phyloP scores from a whole-genome alignment of 1,140 invertebrate genomes.

The Atta colombica region DNA sequence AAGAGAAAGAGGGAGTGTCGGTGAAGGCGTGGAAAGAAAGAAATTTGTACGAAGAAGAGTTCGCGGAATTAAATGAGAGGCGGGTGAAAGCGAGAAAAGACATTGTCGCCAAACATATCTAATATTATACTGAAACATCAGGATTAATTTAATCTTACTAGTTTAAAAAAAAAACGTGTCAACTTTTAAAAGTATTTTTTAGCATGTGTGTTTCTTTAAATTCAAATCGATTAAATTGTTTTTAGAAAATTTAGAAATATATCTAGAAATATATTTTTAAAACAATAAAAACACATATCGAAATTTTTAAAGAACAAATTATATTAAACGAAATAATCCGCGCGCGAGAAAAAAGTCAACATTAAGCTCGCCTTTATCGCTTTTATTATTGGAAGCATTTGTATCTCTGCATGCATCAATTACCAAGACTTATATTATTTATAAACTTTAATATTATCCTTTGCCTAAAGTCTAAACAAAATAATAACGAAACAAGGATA shows the following conservation, averaged over 20 bases:
- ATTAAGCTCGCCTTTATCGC: background rate
- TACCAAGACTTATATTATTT: background rate
- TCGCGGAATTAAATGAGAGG: slow-evolving; percentile 20
- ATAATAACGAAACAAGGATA: background rate
- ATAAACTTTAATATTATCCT: too few relatives aligned
- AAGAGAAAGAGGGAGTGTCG: background rate
- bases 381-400: background rate
- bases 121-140: slow-evolving; percentile 46
- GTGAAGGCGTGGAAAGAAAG: background rate
- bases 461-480: background rate
- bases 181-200: slow-evolving; percentile 3
- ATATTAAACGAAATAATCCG: background rate
- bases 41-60: slow-evolving; percentile 8
- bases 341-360: background rate
- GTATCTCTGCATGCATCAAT: background rate
- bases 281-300: background rate
- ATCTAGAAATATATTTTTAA: slow-evolving; percentile 5
- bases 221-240: slow-evolving; percentile 12
- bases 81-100: slow-evolving; percentile 22
- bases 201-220: background rate
- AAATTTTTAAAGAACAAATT: background rate
- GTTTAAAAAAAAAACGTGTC: background rate
- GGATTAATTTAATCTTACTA: background rate
- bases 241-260: slow-evolving; percentile 6
- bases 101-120: slow-evolving; percentile 5